phyloP scores from a whole-genome alignment of 1,140 invertebrate species.

The Asobara japonica region DNA sequence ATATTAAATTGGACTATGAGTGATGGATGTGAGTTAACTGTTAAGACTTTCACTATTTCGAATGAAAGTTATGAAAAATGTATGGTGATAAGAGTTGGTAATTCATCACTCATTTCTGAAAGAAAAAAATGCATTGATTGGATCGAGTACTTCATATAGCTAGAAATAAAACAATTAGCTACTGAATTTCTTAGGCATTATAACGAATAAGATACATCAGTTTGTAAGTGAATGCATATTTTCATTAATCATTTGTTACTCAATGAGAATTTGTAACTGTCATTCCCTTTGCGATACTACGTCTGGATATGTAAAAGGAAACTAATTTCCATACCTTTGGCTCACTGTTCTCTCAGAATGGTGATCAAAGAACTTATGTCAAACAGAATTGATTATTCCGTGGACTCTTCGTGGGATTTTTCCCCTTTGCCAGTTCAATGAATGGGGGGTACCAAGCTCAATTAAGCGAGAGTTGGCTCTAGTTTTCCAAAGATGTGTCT shows the following conservation, averaged over 20 bases:
- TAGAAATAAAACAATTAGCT: background rate
- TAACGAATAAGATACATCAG: background rate
- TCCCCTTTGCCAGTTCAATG: background rate
- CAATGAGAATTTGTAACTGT: background rate
- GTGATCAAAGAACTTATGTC: background rate
- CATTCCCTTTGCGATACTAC: background rate
- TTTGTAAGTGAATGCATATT: background rate
- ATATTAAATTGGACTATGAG: conserved; percentile 21
- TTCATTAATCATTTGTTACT: background rate
- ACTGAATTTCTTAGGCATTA: background rate
- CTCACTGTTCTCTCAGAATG: background rate
- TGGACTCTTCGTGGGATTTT: background rate
- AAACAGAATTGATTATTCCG: background rate
- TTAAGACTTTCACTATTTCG: background rate
- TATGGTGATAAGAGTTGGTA: background rate
- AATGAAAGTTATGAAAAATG: background rate
- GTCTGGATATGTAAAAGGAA: background rate
- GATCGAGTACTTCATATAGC: background rate
- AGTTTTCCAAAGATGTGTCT: background rate
- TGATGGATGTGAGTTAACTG: conserved; percentile 12
- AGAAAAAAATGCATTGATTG: background rate
- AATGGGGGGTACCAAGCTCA: background rate
- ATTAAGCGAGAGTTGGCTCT: background rate
- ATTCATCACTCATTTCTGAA: background rate
- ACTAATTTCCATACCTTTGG: background rate